These are phyloP conservation scores for human DNA, from an alignment of 2,113 vertebrate species.

Conservation along the genomic window DNA sequence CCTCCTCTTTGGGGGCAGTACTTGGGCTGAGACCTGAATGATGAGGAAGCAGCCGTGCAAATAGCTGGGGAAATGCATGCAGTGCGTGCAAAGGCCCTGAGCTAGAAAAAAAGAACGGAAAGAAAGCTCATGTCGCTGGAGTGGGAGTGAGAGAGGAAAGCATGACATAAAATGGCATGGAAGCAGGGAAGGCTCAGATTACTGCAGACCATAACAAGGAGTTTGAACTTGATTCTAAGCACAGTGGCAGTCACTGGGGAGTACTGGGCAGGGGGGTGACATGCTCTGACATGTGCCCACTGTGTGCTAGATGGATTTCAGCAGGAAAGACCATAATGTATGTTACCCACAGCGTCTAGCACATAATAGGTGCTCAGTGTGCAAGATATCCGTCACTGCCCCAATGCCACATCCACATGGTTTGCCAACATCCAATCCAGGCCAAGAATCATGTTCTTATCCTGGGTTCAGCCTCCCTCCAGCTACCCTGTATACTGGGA, in stretches of 20 bases:
- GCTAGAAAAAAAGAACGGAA: not conserved
- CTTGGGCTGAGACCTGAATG: not conserved
- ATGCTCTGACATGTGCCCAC: accelerated
- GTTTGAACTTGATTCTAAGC: not conserved
- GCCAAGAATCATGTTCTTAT: not conserved
- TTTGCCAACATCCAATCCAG: not conserved
- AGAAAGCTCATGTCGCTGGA: not conserved
- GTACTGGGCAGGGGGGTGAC: not conserved
- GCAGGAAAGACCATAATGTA: not conserved
- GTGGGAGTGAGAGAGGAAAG: not conserved
- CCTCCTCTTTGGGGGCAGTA: not conserved
- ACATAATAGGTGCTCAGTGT: not conserved
- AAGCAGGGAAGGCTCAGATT: not conserved
- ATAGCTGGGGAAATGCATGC: accelerated
- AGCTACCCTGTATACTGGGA: not conserved
- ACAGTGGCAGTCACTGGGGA: not conserved
- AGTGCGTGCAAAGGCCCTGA: not conserved
- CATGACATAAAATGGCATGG: not conserved
- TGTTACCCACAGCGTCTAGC: not conserved
- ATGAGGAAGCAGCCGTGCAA: not conserved
- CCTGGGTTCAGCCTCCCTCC: not conserved
- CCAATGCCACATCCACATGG: not conserved
- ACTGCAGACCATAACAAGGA: not conserved
- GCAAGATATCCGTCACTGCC: accelerated
- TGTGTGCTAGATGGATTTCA: not conserved